Base-by-base conservation (phyloP, 1,140 invertebrate species). In the Drosophila lowei region DNA sequence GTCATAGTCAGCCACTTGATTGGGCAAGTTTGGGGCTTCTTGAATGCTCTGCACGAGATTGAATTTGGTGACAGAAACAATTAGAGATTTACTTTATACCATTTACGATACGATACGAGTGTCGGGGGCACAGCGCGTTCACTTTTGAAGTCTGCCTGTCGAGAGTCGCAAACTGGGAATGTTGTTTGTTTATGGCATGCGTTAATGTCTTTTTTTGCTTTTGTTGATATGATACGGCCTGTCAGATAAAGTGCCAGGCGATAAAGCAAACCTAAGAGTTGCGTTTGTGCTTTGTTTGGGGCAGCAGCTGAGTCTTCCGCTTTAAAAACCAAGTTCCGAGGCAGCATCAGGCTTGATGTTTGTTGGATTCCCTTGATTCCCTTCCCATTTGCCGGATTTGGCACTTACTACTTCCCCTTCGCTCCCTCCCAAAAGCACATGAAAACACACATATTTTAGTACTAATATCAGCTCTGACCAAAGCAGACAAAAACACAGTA, bases 1-100 rank as follows among this genome's bases (percentile, higher is more conserved):
- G 65, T 88, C 81, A 86, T 86, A 81, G 83, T 88, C 81, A 86
- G 83, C 81, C 34, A 4, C 34, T 38, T 77, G 34, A 79, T 75
- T 42, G 71, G 54, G 47, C 77, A 84, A 86, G 77, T 63, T 70
- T 86, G 73, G 61, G 56, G 65, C 70, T 80, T 86, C 78, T 75
- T 88, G 83, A 86, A 88, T 78, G 60, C 81, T 78, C 81, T 86
- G 83, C 43, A 78, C 84, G 83, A 86, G 66, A 80, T 80, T 75
- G 65, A 52, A 72, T 76, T 65, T 30, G 30, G 53, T 76, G 54
- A 75, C 65, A 72, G 65, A 76, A 55, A 53, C 62, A 77, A 86
- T 86, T 81, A 81, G 73, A 81, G 48, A 63, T 78, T 74, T 64
- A 50, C 59, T 54, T 57, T 46, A 38, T 47, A 71, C 63, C 56